Evolutionary conservation across 2,113 vertebrate genomes (phyloP).

Genomic region (Toxostoma redivivum): DNA sequence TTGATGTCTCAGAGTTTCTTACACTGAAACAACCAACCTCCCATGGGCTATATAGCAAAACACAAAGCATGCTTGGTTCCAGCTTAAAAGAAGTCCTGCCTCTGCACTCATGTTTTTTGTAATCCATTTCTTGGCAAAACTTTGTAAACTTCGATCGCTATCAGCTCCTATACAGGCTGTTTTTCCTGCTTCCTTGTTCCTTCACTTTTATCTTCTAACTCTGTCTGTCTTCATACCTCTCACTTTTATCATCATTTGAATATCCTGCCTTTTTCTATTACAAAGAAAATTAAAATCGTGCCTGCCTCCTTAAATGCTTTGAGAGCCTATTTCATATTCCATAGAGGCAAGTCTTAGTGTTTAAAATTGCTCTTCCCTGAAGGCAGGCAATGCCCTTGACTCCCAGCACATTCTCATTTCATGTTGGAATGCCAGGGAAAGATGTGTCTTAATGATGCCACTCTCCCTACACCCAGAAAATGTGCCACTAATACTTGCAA

Average conservation of each 20-base stretch:
- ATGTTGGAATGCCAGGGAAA: neutral
- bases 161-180: neutral
- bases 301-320: neutral
- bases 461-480: neutral
- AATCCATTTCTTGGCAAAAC: neutral
- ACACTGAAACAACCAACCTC: neutral
- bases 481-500: neutral
- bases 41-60: neutral
- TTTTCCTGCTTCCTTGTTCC: neutral
- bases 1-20: neutral
- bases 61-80: neutral
- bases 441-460: neutral
- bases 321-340: conserved; percentile 13
- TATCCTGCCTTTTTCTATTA: neutral
- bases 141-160: neutral
- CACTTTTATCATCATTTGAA: neutral
- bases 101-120: neutral
- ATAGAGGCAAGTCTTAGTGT: neutral
- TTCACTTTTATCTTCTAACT: neutral
- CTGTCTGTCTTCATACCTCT: neutral
- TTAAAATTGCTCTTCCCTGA: neutral
- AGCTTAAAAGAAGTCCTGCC: neutral
- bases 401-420: neutral
- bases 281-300: conserved; percentile 22
- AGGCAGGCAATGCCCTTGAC: neutral